Evolutionary conservation across 2,888 invertebrate genomes (phyloP).

Genomic region (Tetranychus truncatus): DNA sequence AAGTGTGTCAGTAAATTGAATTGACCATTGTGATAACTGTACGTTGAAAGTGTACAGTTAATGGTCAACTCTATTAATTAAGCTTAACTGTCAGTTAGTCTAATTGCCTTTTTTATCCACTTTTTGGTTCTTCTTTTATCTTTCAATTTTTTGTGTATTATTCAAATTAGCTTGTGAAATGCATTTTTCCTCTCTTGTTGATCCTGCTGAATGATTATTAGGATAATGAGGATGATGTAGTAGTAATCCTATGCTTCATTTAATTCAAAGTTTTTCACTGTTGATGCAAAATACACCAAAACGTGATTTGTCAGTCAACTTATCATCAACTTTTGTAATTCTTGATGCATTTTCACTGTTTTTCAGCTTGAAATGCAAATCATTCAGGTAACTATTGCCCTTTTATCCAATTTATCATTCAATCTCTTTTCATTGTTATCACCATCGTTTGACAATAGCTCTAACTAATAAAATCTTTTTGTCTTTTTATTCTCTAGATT

Average conservation of each 20-base stretch:
- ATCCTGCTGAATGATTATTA: not conserved
- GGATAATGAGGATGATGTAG: not conserved
- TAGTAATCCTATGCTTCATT: not conserved
- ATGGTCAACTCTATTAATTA: not conserved
- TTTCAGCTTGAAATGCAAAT: not conserved
- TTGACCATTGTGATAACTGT: not conserved
- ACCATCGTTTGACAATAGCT: no score
- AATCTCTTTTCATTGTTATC: no score
- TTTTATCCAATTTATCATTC: no score
- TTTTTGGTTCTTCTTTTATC: not conserved
- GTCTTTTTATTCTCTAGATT: no score
- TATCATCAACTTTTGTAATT: not conserved
- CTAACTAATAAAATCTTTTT: no score
- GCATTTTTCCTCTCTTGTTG: conserved; percentile 13
- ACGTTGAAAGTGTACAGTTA: no score
- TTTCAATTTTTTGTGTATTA: not conserved
- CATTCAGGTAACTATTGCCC: not conserved
- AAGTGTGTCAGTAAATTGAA: not conserved
- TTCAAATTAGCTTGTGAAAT: not conserved
- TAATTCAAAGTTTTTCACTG: not conserved
- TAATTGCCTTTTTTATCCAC: not conserved
- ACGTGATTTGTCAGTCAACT: not conserved
- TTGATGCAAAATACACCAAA: not conserved
- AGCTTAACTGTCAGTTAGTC: not conserved
- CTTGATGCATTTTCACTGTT: not conserved